phyloP scores from a whole-genome alignment of 2,797 vertebrate species.

The Huso huso region DNA sequence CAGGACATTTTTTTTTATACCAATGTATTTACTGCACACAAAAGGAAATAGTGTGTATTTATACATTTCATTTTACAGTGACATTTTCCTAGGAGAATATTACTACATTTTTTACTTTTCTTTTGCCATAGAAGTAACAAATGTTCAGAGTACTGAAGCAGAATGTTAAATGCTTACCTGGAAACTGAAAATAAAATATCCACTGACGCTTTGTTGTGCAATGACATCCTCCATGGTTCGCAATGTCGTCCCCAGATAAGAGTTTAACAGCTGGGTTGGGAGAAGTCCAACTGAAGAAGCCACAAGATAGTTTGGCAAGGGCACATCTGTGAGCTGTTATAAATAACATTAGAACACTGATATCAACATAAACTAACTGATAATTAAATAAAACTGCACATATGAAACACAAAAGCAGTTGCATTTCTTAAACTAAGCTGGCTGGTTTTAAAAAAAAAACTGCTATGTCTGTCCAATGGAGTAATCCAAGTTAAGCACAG shows the following conservation, averaged over 20 bases:
- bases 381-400: neutral
- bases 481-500: too few relatives aligned
- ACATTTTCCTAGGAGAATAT: too few relatives aligned
- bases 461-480: neutral
- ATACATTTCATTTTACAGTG: too few relatives aligned
- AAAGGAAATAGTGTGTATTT: too few relatives aligned
- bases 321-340: slow-evolving; percentile 86
- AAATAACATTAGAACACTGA: neutral
- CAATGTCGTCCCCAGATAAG: slow-evolving; percentile 91
- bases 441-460: neutral
- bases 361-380: neutral
- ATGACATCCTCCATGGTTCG: slow-evolving; percentile 98
- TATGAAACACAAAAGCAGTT: slow-evolving; percentile 13
- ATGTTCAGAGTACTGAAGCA: neutral
- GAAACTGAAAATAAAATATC: slow-evolving; percentile 92
- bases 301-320: slow-evolving; percentile 93
- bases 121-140: too few relatives aligned
- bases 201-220: slow-evolving; percentile 89
- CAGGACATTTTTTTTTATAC: neutral
- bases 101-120: too few relatives aligned
- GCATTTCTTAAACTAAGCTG: slow-evolving; percentile 22
- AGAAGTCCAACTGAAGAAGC: slow-evolving; percentile 91
- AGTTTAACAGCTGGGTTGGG: slow-evolving; percentile 96
- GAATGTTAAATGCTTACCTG: slow-evolving; percentile 62
- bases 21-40: neutral